These are phyloP conservation scores for Camponotus fellah DNA, from an alignment of 2,888 invertebrate genomes.

Conservation along the genomic window DNA sequence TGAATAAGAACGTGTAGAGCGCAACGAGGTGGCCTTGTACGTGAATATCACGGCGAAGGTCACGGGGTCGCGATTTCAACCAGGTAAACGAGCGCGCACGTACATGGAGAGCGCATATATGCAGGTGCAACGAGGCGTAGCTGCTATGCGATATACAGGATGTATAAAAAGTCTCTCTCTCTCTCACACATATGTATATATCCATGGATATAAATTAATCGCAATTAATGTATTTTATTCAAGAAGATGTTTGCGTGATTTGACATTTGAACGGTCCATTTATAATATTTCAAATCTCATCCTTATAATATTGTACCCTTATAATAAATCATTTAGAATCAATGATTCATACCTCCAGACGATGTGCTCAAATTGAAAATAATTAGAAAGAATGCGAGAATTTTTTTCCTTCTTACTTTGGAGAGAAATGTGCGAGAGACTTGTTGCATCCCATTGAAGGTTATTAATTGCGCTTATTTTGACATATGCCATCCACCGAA, in stretches of 20 bases:
- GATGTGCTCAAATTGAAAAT: no score
- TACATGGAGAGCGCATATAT: slow-evolving; percentile 51
- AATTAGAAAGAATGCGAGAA: not conserved
- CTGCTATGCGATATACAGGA: slow-evolving; percentile 33
- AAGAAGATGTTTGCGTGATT: not conserved
- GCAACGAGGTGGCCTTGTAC: slow-evolving; percentile 71
- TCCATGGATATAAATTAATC: slow-evolving; percentile 7
- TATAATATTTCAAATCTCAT: not conserved
- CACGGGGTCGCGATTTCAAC: slow-evolving; percentile 77
- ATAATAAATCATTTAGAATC: not conserved
- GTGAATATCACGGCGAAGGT: slow-evolving; percentile 81
- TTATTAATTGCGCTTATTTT: slow-evolving; percentile 3
- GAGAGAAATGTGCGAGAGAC: not conserved
- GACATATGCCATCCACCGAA: not conserved
- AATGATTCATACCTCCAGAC: not conserved
- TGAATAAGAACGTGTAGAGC: slow-evolving; percentile 62
- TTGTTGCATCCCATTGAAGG: not conserved
- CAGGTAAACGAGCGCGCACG: slow-evolving; percentile 64
- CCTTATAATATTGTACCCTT: not conserved
- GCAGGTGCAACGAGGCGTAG: slow-evolving; percentile 71
- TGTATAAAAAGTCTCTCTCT: slow-evolving; percentile 9
- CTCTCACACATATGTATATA: not conserved
- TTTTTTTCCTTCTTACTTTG: not conserved
- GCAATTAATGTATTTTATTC: not conserved
- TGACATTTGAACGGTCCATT: not conserved